Percentiles rank a stretch among this genome's conserved stretches.
Evolutionary conservation across 1,140 invertebrate genomes (phyloP).

Genomic region (Lanistes nyassanus): DNA sequence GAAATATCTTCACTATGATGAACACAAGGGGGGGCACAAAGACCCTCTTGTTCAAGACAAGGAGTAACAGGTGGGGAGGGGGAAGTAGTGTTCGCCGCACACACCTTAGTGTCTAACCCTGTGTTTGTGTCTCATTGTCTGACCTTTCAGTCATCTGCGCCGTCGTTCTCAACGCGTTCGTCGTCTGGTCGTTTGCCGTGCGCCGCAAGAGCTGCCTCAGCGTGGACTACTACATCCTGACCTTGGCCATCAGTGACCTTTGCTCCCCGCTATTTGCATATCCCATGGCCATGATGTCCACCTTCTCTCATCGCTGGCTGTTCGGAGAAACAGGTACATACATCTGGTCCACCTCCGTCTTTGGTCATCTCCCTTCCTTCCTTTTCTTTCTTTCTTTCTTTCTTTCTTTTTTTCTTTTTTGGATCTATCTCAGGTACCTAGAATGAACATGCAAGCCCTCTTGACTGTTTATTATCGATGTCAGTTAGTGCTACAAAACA

Average conservation of each 20-base stretch:
- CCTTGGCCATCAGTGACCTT: conserved; percentile 47
- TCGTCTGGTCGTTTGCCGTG: conserved; percentile 17
- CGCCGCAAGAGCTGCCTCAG: conserved; percentile 1
- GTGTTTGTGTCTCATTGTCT: not conserved
- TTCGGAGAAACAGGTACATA: conserved; percentile 45
- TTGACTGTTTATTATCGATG: too few species aligned
- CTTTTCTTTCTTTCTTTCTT: not conserved
- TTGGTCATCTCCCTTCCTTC: not conserved
- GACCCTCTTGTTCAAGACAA: not conserved
- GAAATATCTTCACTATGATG: not conserved
- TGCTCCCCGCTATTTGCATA: conserved; percentile 45
- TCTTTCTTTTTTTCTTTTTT: not conserved
- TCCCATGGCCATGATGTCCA: conserved; percentile 43
- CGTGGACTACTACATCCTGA: conserved; percentile 26
- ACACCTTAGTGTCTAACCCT: too few species aligned
- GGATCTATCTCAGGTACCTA: not conserved
- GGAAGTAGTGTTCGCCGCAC: not conserved
- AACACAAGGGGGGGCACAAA: not conserved
- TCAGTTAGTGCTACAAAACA: too few species aligned
- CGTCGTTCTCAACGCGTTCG: conserved; percentile 19
- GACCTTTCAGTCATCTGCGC: conserved; percentile 10
- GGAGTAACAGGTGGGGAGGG: not conserved
- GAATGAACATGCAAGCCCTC: too few species aligned
- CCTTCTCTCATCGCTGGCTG: conserved; percentile 48
- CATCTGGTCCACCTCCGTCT: not conserved